These are phyloP conservation scores for Bombus superbus DNA, from an alignment of 1,140 invertebrate species.

Conservation along the genomic window DNA sequence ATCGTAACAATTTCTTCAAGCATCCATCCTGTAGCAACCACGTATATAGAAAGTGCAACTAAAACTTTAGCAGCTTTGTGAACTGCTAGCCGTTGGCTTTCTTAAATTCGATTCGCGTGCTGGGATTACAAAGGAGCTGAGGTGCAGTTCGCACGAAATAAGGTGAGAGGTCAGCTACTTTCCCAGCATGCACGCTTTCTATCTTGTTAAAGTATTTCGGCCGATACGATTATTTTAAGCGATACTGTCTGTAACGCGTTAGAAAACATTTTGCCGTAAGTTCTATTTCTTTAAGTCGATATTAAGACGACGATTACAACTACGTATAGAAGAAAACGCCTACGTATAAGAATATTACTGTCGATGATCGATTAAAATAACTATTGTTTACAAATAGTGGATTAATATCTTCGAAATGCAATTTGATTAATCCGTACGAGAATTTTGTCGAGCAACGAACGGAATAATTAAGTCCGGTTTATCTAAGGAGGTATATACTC, in stretches of 20 bases:
- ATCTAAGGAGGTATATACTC: neutral
- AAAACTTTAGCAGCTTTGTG: conserved; percentile 54
- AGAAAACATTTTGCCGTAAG: neutral
- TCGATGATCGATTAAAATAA: too few species aligned
- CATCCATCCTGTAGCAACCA: neutral
- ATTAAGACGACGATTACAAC: too few species aligned
- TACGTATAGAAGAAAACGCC: too few species aligned
- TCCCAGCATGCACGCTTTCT: conserved; percentile 26
- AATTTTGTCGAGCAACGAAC: neutral
- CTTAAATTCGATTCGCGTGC: conserved; percentile 73
- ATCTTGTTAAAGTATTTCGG: conserved; percentile 29
- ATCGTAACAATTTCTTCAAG: too few species aligned
- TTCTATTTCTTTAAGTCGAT: neutral
- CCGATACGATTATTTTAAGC: conserved; percentile 24
- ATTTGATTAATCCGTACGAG: too few species aligned
- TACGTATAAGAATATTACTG: too few species aligned
- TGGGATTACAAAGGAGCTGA: conserved; percentile 61
- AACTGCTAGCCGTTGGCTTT: conserved; percentile 59
- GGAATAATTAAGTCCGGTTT: conserved; percentile 1
- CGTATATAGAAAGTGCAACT: conserved; percentile 43
- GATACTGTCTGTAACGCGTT: too few species aligned
- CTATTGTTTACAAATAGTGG: too few species aligned
- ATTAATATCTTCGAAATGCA: too few species aligned
- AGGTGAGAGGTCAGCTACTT: conserved; percentile 55
- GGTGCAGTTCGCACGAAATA: conserved; percentile 64